Conservation (phyloP, 2,113 vertebrate species). For the Arizona elegans region DNA sequence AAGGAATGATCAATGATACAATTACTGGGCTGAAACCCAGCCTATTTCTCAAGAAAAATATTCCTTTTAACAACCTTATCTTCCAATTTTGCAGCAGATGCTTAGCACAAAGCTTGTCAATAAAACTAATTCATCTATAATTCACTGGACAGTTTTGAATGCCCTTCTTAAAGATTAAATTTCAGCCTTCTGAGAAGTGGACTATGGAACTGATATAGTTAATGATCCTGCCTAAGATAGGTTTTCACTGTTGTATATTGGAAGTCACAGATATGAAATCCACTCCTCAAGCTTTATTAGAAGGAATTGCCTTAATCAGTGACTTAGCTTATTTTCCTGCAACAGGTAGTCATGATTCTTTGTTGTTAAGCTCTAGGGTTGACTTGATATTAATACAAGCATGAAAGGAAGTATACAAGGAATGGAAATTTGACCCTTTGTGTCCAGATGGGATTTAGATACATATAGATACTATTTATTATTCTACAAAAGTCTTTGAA, state of each 20-base stretch:
- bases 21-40: background rate
- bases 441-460: background rate
- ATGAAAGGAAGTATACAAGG: background rate
- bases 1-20: background rate
- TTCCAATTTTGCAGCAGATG: background rate
- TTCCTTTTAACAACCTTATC: background rate
- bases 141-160: background rate
- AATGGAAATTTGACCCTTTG: background rate
- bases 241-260: background rate
- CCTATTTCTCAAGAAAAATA: background rate
- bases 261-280: background rate
- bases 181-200: background rate
- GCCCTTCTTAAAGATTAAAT: background rate
- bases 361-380: background rate
- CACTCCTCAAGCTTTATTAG: background rate
- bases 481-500: background rate
- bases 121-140: background rate
- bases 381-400: background rate
- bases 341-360: background rate
- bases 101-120: background rate
- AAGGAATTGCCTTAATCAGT: background rate
- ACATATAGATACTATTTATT: background rate
- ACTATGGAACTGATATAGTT: background rate
- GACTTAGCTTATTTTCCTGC: background rate
- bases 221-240: background rate